Evolutionary conservation across 1,140 invertebrate genomes (phyloP), one percentile per base, ranked within the genome.

Genomic region (Leptinotarsa undecemlineata): DNA sequence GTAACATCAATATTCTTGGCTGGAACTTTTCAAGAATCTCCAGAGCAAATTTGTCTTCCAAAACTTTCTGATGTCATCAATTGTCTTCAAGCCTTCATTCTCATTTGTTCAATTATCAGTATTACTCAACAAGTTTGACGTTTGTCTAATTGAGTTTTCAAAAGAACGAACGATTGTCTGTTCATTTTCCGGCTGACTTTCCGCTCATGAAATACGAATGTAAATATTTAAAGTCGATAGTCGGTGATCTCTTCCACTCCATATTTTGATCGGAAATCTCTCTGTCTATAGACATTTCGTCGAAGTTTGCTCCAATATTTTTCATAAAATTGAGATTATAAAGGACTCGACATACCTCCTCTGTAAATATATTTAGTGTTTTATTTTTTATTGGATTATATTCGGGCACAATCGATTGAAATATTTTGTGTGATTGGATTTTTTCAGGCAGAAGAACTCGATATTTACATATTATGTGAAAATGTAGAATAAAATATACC

Each of bases 311-410:
- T 78, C 81, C 80, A 78, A 82, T 81, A 82, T 82, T 82, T 82
- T 82, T 79, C 81, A 82, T 80, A 82, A 82, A 81, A 82, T 81
- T 79, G 80, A 81, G 80, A 82, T 82, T 82, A 82, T 81, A 81
- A 78, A 76, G 76, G 76, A 80, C 80, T 70, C 73, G 76, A 78
- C 77, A 79, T 76, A 81, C 78, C 75, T 77, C 78, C 75, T 80
- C 75, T 77, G 79, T 78, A 74, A 81, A 81, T 80, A 81, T 81
- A 78, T 81, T 81, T 78, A 68, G 62, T 71, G 63, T 48, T 69
- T 71, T 20, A 64, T 64, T 64, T 64, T 64, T 57, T 2, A 57
- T 57, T 17, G n/a, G n/a, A 15, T 15, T 57, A 57, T 57, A 17
- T 57, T 57, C 51, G 51, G 14, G n/a, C 3, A 17, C 51, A 57